Evolutionary conservation across 2,888 invertebrate genomes (phyloP).

Genomic region (Agriopis aurantiaria): DNA sequence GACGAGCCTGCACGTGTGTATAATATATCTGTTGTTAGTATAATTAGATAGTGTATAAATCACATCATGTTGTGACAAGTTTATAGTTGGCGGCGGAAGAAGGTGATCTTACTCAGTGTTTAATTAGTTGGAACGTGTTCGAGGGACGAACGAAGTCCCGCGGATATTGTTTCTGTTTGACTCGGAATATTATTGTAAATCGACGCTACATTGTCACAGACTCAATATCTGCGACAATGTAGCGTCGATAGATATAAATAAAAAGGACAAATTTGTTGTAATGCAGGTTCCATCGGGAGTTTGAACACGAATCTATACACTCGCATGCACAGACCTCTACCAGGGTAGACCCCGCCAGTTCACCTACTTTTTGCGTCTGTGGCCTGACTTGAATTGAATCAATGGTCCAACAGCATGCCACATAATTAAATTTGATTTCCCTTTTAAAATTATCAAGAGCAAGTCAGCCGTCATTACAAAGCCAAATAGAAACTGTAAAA

Average conservation of each 20-base stretch:
- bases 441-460: too few species aligned
- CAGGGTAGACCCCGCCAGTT: too few species aligned
- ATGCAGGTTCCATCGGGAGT: not conserved
- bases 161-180: not conserved
- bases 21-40: conserved; percentile 28
- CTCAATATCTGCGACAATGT: too few species aligned
- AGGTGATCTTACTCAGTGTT: not conserved
- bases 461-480: too few species aligned
- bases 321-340: too few species aligned
- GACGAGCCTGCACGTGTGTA: conserved; percentile 11
- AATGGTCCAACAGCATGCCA: too few species aligned
- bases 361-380: too few species aligned
- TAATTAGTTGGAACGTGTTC: not conserved
- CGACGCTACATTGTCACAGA: not conserved
- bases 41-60: conserved; percentile 22
- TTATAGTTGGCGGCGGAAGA: conserved; percentile 1
- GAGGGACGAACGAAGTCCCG: not conserved
- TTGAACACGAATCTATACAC: not conserved
- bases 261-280: too few species aligned
- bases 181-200: not conserved
- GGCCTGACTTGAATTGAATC: too few species aligned
- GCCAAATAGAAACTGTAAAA: too few species aligned
- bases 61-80: conserved; percentile 18
- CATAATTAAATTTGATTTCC: too few species aligned
- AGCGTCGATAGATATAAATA: too few species aligned